Evolutionary conservation across 2,797 vertebrate species (phyloP).

Genomic region (Sebastes flavidus): DNA sequence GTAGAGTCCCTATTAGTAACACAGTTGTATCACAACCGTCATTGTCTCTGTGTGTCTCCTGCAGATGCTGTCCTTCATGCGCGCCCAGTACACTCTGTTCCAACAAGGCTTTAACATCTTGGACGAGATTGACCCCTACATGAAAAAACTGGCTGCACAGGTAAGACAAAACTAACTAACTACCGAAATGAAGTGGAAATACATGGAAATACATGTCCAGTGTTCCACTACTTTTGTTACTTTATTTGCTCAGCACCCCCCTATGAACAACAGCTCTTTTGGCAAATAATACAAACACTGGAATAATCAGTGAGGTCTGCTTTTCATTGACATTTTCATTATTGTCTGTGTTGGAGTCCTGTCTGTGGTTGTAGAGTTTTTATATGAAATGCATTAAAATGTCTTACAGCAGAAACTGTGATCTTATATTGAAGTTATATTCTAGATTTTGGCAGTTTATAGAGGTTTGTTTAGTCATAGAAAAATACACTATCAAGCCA

Average conservation of each 20-base stretch:
- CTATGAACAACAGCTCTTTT: background rate
- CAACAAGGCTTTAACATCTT: slow-evolving; percentile 95
- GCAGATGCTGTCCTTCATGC: slow-evolving; percentile 99
- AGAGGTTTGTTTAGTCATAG: background rate
- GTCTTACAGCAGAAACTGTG: background rate
- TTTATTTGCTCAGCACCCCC: background rate
- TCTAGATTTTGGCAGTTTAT: background rate
- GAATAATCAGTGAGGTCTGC: background rate
- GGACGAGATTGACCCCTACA: slow-evolving; percentile 95
- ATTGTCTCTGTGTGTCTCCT: background rate
- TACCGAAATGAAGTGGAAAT: background rate
- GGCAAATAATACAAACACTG: background rate
- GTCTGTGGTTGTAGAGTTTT: background rate
- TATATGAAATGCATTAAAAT: background rate
- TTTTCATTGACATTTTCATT: background rate
- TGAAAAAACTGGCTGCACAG: slow-evolving; percentile 95
- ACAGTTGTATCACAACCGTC: background rate
- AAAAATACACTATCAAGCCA: background rate
- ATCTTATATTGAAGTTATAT: background rate
- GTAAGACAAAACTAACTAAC: slow-evolving; percentile 66
- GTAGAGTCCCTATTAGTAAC: background rate
- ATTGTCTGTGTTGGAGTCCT: background rate
- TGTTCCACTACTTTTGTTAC: background rate
- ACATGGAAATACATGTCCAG: background rate
- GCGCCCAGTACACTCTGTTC: slow-evolving; percentile 94